Conservation (phyloP, 2,113 vertebrate species). For the Ramphastos sulfuratus region DNA sequence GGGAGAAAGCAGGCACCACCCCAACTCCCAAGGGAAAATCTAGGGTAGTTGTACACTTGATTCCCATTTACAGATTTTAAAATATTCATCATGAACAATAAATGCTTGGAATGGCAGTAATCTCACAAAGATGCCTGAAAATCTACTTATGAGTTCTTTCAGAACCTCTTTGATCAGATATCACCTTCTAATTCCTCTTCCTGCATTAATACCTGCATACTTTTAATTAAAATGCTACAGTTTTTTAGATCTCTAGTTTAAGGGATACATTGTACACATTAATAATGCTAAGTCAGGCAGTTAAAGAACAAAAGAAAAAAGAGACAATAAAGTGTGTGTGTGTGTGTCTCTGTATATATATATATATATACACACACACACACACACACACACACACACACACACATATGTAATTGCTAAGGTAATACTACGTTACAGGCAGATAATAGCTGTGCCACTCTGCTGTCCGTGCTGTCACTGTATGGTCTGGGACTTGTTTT, state of each 20-base stretch:
- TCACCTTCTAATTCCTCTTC: neutral
- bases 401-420: neutral
- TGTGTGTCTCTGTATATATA: too few species aligned
- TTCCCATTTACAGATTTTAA: neutral
- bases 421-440: neutral
- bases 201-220: neutral
- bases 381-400: too few species aligned
- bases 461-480: neutral
- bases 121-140: slow-evolving; percentile 2
- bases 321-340: neutral
- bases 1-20: neutral
- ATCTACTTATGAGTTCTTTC: neutral
- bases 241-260: neutral
- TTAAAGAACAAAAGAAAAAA: neutral
- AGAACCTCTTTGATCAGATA: slow-evolving; percentile 25
- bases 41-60: neutral
- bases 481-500: neutral
- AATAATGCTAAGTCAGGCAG: neutral
- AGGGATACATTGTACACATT: neutral
- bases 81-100: neutral
- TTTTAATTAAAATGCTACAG: neutral
- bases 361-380: too few species aligned
- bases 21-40: neutral
- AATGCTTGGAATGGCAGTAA: neutral
- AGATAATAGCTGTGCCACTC: neutral